Conservation (phyloP, 2,113 vertebrate genomes). For the Podarcis cretensis region DNA sequence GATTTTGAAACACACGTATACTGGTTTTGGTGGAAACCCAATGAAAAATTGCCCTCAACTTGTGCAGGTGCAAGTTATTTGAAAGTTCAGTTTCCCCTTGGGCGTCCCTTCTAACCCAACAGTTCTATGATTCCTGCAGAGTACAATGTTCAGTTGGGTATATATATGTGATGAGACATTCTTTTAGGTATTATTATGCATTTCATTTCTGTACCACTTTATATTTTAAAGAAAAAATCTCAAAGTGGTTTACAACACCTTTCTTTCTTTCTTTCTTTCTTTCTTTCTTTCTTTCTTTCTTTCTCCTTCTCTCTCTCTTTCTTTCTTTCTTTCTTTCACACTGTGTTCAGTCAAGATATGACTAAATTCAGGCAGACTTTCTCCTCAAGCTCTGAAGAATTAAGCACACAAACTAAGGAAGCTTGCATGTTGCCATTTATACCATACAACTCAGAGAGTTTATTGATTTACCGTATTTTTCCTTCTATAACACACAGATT, state of each 20-base stretch:
- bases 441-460: neutral
- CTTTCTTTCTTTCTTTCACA: slow-evolving; percentile 22
- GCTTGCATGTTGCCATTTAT: neutral
- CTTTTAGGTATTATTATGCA: too few relatives aligned
- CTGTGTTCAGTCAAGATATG: neutral
- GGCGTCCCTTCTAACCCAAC: neutral
- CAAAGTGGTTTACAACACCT: too few relatives aligned
- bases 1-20: neutral
- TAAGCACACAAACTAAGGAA: neutral
- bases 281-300: slow-evolving; percentile 7
- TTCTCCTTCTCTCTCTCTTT: too few relatives aligned
- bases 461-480: too few relatives aligned
- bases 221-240: too few relatives aligned
- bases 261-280: neutral
- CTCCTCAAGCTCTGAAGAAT: neutral
- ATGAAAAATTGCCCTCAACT: neutral
- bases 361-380: neutral
- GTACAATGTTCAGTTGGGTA: too few relatives aligned
- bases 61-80: neutral
- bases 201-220: too few relatives aligned
- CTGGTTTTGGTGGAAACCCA: neutral
- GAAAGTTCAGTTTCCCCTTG: too few relatives aligned
- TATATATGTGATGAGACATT: too few relatives aligned
- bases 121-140: neutral
- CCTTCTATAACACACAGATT: too few relatives aligned